A percentile compares a stretch with the other conserved stretches of the same genome.
Evolutionary conservation across 37 sponge, comb jelly and placozoan species (phyloP).

Genomic region (Geodia barretti): DNA sequence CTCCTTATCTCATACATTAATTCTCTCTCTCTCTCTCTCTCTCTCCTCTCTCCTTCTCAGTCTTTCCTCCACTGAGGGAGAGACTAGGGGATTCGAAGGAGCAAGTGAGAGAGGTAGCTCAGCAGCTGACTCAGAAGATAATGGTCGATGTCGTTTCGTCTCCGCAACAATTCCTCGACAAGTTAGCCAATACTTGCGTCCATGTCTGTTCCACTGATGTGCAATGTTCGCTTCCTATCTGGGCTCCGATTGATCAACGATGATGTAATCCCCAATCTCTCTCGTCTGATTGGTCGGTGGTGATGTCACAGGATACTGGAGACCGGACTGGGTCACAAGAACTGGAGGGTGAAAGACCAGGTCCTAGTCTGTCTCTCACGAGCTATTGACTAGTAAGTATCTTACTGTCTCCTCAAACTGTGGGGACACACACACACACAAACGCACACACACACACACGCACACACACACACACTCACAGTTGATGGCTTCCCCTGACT

Average conservation of each 20-base stretch:
- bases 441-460: constrained; percentile 10
- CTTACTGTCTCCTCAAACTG: neutral
- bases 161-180: constrained; percentile 41
- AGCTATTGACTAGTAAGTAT: constrained; percentile 63
- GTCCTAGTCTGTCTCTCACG: constrained; percentile 61
- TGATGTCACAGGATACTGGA: constrained; percentile 57
- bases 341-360: constrained; percentile 86
- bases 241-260: neutral
- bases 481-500: neutral
- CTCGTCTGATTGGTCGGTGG: too few relatives aligned
- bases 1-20: too few relatives aligned
- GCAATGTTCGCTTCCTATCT: too few relatives aligned
- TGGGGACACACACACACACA: too few relatives aligned
- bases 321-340: constrained; percentile 62
- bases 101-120: constrained; percentile 64
- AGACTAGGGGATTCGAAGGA: constrained; percentile 76
- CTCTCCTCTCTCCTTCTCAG: constrained; percentile 19
- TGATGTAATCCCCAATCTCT: neutral
- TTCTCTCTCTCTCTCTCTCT: neutral
- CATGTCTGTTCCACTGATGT: too few relatives aligned
- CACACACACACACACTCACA: constrained; percentile 3
- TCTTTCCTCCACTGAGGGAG: constrained; percentile 66
- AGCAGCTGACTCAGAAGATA: constrained; percentile 52
- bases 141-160: constrained; percentile 30
- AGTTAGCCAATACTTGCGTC: neutral